Conservation (phyloP, 1,140 invertebrate species). For the Drosophila willistoni region DNA sequence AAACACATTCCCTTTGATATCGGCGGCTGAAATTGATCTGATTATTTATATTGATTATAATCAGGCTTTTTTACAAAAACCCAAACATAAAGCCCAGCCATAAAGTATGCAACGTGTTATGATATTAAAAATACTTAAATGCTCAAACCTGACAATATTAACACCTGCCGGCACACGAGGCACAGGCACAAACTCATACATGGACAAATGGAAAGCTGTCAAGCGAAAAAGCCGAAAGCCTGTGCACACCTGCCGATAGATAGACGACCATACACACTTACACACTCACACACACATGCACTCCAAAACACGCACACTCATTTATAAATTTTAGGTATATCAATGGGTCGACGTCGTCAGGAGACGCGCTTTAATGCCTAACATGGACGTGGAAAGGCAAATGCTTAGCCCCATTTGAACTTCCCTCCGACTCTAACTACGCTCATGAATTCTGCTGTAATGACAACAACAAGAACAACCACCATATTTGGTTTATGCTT, state of each 20-base stretch:
- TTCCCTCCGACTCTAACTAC: background rate
- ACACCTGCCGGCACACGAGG: conserved; percentile 39
- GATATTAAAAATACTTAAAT: conserved; percentile 68
- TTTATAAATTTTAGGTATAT: background rate
- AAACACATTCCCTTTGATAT: background rate
- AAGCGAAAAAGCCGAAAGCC: conserved; percentile 11
- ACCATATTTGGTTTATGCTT: conserved; percentile 21
- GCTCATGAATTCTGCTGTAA: background rate
- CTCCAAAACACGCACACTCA: conserved; percentile 7
- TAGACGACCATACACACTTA: conserved; percentile 11
- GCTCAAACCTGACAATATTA: conserved; percentile 62
- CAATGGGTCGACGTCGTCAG: background rate
- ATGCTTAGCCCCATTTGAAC: background rate
- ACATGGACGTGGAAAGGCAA: background rate
- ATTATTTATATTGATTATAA: conserved; percentile 10
- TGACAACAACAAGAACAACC: conserved; percentile 6
- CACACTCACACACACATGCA: background rate
- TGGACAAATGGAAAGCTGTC: conserved; percentile 6
- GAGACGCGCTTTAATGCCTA: background rate
- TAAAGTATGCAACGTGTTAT: conserved; percentile 58
- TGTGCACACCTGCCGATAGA: conserved; percentile 16
- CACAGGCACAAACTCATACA: conserved; percentile 13
- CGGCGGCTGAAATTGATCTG: conserved; percentile 15
- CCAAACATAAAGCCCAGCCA: conserved; percentile 24
- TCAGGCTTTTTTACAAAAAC: conserved; percentile 12